Evolutionary conservation across 2,888 invertebrate species (phyloP), one percentile per base, ranked within the genome.

Genomic region (Polyommatus icarus): DNA sequence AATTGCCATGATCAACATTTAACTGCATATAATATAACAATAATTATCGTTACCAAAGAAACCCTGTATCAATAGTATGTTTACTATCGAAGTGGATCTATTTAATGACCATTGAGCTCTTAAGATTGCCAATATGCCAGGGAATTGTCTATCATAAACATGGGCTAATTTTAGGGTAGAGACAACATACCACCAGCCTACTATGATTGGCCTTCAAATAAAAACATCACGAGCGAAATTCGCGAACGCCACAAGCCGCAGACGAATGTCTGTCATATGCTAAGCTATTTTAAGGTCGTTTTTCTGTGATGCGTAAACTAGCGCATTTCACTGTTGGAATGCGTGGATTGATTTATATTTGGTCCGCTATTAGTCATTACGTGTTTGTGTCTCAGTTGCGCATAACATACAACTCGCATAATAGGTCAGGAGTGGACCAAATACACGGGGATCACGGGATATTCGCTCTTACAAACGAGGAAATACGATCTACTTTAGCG

Each of bases 391-490:
- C 67, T 59, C 40, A 67, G 67, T 46, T 67, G 76, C 61, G 76
- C 76, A 67, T 76, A 76, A 76, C 76, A 76, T 24, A 76, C 76
- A 67, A 76, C 76, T 76, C 76, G 40, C 59, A 59, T 76, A 76
- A 76, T 76, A 76, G 76, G 76, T 76, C 76, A 76, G 76, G 76
- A 76, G 76, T 67, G 24, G 61, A 76, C 61, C 20, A 18, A 15
- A 67, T 18, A 6, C n/a, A 6, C 7, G n/a, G 5, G 36, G 4
- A 20, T 61, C 12, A 54, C 40, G 18, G 20, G 40, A 76, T 50
- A 76, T 40, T 71, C 10, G 10, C 61, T 50, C 76, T 29, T 67
- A 32, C 18, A 5, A 0, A 1, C 1, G 4, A 20, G 0, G 0
- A 0, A 1, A 32, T 29, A 76, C 18, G 57, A 29, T 18, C 67